Base-by-base conservation (phyloP, 2,888 invertebrate species). In the Spialia ferax region DNA sequence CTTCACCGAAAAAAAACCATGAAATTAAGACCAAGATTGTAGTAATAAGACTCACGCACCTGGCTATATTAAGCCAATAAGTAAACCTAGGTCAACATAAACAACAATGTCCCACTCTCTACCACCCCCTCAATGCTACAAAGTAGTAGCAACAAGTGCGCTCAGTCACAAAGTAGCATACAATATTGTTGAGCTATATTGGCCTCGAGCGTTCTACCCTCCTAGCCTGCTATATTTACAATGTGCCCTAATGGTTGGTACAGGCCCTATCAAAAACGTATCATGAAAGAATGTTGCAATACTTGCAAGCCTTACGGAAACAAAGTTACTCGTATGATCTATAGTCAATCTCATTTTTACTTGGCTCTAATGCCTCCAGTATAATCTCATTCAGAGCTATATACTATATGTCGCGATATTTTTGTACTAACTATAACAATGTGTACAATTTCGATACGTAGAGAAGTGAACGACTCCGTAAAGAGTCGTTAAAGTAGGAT, bases 91-190 rank as follows among this genome's bases (percentile, higher is more conserved):
- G 38, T 38, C 38, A 38, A 38, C n/a, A 38, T 15, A 38, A 38
- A 38, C 38, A 38, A 38, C 38, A 38, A 38, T 38, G 38, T 38
- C 38, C 38, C 8, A 38, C 38, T n/a, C 38, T 4, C 38, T 38
- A n/a, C 38, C n/a, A 38, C 38, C 5, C 38, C 38, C n/a, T n/a
- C 38, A n/a, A 6, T 38, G 38, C 38, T 38, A 38, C 38, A 38
- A 38, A 38, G n/a, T 38, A n/a, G 38, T 38, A 38, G n/a, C 38
- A 38, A 38, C 38, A 38, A 38, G n/a, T 38, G 38, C 38, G 38
- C n/a, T n/a, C 8, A n/a, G 38, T 15, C 38, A 38, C n/a, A 38
- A 38, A n/a, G n/a, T 38, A n/a, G n/a, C n/a, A 7, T 38, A 38
- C n/a, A 38, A 38, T 38, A 38, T 38, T 35, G 10, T 35, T n/a